phyloP scores from a whole-genome alignment of 2,113 vertebrate species.

The Platysternon megacephalum region DNA sequence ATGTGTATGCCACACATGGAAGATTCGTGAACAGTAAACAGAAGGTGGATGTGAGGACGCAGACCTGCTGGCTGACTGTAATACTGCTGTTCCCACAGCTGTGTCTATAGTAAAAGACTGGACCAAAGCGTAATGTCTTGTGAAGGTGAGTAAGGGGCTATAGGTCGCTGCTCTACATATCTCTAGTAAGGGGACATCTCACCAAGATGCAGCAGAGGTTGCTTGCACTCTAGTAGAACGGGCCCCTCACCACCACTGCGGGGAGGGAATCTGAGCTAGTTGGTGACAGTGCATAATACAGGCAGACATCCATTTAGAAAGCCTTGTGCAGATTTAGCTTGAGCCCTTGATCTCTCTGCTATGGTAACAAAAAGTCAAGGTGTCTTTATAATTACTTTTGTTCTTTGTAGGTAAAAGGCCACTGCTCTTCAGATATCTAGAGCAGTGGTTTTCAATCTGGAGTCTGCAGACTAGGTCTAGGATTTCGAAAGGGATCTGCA shows the following conservation, averaged over 20 bases:
- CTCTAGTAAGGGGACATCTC: background rate
- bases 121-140: background rate
- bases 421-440: background rate
- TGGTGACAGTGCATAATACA: background rate
- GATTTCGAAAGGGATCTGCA: too few species aligned
- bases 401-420: background rate
- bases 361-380: background rate
- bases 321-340: background rate
- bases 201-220: background rate
- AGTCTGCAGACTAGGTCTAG: background rate
- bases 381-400: background rate
- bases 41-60: too few species aligned
- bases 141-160: background rate
- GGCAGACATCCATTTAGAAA: background rate
- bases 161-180: background rate
- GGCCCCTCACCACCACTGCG: background rate
- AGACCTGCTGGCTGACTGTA: too few species aligned
- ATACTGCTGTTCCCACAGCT: too few species aligned
- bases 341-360: background rate
- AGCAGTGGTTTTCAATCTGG: background rate
- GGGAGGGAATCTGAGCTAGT: background rate
- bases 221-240: background rate
- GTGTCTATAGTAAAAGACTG: background rate
- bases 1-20: background rate
- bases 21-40: background rate